These are phyloP conservation scores for Dryobates pubescens DNA, from an alignment of 2,797 vertebrate species.

Conservation along the genomic window DNA sequence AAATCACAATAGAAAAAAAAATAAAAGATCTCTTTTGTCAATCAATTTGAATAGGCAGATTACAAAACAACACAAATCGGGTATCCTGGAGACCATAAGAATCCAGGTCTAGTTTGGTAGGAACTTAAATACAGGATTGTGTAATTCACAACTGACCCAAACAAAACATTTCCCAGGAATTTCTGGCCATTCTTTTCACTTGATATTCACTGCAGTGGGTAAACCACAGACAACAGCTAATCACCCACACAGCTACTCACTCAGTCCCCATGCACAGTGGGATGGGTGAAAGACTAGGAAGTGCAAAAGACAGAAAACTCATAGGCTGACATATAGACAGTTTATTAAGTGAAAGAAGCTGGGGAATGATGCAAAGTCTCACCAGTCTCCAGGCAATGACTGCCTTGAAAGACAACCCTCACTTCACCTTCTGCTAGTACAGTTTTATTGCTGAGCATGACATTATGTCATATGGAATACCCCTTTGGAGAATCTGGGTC, in stretches of 20 bases:
- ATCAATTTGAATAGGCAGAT: background rate
- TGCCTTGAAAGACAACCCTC: background rate
- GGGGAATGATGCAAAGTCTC: background rate
- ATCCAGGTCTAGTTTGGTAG: background rate
- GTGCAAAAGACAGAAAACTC: background rate
- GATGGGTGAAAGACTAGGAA: background rate
- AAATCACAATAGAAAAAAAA: background rate
- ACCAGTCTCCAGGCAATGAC: background rate
- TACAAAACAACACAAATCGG: background rate
- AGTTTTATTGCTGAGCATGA: background rate
- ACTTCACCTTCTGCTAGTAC: background rate
- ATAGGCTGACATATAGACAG: background rate
- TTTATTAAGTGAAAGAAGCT: background rate
- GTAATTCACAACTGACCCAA: background rate
- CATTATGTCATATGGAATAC: background rate
- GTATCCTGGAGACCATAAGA: background rate
- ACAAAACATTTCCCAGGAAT: background rate
- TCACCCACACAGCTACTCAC: background rate
- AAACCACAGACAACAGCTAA: background rate
- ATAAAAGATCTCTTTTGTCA: background rate
- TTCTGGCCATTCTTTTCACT: background rate
- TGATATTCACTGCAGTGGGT: background rate
- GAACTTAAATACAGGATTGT: background rate
- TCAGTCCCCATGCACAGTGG: background rate
- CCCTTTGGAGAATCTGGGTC: background rate